Evolutionary conservation across 2,797 vertebrate species (phyloP).

Genomic region (Prunella strophiata): DNA sequence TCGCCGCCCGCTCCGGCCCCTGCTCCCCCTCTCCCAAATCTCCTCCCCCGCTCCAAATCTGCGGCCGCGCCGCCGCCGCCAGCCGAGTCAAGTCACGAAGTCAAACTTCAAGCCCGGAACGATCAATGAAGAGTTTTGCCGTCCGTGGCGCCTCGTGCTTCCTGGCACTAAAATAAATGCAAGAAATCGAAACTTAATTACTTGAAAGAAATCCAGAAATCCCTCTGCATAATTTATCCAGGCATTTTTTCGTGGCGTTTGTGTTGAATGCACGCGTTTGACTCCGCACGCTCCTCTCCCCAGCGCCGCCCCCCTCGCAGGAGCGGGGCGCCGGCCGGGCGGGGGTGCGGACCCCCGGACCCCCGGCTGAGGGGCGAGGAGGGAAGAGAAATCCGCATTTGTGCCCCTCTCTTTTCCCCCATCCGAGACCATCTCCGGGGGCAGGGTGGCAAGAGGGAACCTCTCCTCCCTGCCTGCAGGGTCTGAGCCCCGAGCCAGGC

Average conservation of each 20-base stretch:
- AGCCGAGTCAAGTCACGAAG: conserved; percentile 72
- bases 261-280: conserved; percentile 39
- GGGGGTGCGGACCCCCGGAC: fast-evolving
- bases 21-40: neutral
- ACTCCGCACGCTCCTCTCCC: neutral
- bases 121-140: conserved; percentile 77
- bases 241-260: conserved; percentile 56
- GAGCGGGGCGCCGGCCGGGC: neutral
- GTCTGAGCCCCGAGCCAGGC: neutral
- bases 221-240: conserved; percentile 78
- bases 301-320: neutral
- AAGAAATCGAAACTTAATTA: conserved; percentile 85
- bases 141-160: conserved; percentile 68
- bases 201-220: conserved; percentile 82
- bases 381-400: neutral
- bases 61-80: neutral
- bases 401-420: neutral
- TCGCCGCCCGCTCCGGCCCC: neutral
- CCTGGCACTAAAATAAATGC: conserved; percentile 78
- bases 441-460: neutral
- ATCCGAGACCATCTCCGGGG: neutral
- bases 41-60: neutral
- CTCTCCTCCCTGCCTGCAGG: fast-evolving
- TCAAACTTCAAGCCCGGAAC: conserved; percentile 67
- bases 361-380: no score